phyloP scores from a whole-genome alignment of 1,140 invertebrate species.

The Plectus sambesii region DNA sequence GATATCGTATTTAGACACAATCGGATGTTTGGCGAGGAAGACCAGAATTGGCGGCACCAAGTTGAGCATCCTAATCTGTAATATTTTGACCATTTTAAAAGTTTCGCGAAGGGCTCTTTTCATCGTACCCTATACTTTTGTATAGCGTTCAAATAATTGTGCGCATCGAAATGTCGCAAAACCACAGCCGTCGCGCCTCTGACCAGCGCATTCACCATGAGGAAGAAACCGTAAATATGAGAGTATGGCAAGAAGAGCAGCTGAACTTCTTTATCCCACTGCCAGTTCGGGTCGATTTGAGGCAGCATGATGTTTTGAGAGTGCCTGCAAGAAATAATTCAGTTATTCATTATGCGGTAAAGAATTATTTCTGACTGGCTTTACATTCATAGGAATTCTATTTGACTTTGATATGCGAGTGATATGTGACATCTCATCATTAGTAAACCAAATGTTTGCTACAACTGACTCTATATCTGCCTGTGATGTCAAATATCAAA shows the following conservation, averaged over 20 bases:
- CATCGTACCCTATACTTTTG: conserved; percentile 18
- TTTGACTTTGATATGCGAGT: too few relatives aligned
- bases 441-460: too few relatives aligned
- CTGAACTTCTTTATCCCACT: conserved; percentile 17
- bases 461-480: too few relatives aligned
- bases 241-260: conserved; percentile 26
- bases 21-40: conserved; percentile 57
- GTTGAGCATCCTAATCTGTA: conserved; percentile 44
- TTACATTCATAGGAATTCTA: too few relatives aligned
- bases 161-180: conserved; percentile 19
- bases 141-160: conserved; percentile 12
- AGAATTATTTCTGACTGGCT: too few relatives aligned
- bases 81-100: conserved; percentile 10
- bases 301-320: conserved; percentile 8
- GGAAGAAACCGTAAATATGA: conserved; percentile 21
- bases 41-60: conserved; percentile 54
- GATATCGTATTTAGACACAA: conserved; percentile 55
- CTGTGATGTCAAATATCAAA: too few relatives aligned
- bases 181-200: background rate
- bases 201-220: background rate
- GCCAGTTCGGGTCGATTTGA: conserved; percentile 16
- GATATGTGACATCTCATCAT: too few relatives aligned
- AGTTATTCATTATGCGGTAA: background rate
- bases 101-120: conserved; percentile 1
- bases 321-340: conserved; percentile 13